phyloP scores from a whole-genome alignment of 2,113 vertebrate species.

The Laticauda colubrina region DNA sequence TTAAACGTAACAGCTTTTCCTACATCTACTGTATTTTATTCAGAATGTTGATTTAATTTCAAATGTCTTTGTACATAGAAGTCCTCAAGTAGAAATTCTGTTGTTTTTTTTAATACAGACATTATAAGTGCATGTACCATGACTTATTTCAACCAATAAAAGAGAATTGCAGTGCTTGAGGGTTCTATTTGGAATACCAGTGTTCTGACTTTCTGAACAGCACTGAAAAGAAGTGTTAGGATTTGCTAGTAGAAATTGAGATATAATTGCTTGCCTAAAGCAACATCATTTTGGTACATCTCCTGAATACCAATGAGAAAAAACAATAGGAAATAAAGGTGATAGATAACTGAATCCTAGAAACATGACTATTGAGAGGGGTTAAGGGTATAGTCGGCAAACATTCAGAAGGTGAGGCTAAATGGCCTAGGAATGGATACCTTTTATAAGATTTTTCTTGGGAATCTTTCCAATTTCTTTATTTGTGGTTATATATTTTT shows the following conservation, averaged over 20 bases:
- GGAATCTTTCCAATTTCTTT: not conserved
- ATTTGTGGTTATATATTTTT: conserved; percentile 15
- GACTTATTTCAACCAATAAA: conserved; percentile 44
- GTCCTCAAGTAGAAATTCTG: conserved; percentile 33
- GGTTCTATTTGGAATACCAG: conserved; percentile 67
- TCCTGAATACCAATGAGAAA: conserved; percentile 80
- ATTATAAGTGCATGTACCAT: conserved; percentile 43
- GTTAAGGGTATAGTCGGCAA: conserved; percentile 21
- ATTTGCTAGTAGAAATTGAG: conserved; percentile 71
- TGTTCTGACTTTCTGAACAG: conserved; percentile 71
- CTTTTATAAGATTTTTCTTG: conserved; percentile 31
- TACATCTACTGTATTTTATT: not conserved
- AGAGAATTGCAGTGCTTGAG: conserved; percentile 48
- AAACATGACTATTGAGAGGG: conserved; percentile 32
- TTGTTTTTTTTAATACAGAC: not conserved
- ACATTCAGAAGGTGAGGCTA: conserved; percentile 45
- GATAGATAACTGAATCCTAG: conserved; percentile 29
- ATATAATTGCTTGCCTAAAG: conserved; percentile 80
- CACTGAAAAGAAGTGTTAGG: conserved; percentile 62
- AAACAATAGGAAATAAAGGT: conserved; percentile 54
- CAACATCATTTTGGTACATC: conserved; percentile 70
- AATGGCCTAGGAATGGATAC: conserved; percentile 27
- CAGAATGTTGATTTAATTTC: conserved; percentile 17
- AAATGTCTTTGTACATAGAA: conserved; percentile 41
- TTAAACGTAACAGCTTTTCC: not conserved